phyloP scores from a whole-genome alignment of 2,888 invertebrate genomes.

The Mythimna lalbum region DNA sequence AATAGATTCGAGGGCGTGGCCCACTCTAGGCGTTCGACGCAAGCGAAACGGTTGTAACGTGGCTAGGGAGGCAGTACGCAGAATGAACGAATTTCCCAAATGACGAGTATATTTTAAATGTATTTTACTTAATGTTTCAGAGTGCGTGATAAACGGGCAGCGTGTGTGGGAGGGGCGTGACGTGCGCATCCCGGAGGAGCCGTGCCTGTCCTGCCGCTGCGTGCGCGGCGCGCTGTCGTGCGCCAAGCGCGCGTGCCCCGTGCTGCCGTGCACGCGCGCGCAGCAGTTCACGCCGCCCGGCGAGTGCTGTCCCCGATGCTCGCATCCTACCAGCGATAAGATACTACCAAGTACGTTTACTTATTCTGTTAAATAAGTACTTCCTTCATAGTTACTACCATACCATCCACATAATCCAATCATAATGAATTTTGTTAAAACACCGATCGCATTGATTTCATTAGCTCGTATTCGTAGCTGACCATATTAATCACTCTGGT shows the following conservation, averaged over 20 bases:
- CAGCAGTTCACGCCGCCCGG: constrained; percentile 93
- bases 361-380: not conserved
- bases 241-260: constrained; percentile 96
- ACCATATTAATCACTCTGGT: too few species aligned
- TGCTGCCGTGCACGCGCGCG: constrained; percentile 94
- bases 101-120: too few species aligned
- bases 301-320: constrained; percentile 94
- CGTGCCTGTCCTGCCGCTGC: constrained; percentile 96
- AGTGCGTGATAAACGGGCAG: constrained; percentile 96
- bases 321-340: constrained; percentile 87
- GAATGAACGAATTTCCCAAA: too few species aligned
- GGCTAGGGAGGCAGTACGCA: too few species aligned
- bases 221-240: constrained; percentile 93
- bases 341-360: constrained; percentile 82
- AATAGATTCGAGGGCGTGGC: too few species aligned
- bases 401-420: too few species aligned
- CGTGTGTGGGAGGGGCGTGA: constrained; percentile 95
- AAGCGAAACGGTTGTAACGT: too few species aligned
- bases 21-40: too few species aligned
- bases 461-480: not conserved
- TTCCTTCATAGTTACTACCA: not conserved
- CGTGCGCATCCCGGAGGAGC: constrained; percentile 95
- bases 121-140: constrained; percentile 81
- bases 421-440: not conserved
- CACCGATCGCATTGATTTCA: not conserved